A percentile compares a stretch with the other conserved stretches of the same genome.
phyloP scores from a whole-genome alignment of 2,888 invertebrate species.

The Gisinianus flammeolus region DNA sequence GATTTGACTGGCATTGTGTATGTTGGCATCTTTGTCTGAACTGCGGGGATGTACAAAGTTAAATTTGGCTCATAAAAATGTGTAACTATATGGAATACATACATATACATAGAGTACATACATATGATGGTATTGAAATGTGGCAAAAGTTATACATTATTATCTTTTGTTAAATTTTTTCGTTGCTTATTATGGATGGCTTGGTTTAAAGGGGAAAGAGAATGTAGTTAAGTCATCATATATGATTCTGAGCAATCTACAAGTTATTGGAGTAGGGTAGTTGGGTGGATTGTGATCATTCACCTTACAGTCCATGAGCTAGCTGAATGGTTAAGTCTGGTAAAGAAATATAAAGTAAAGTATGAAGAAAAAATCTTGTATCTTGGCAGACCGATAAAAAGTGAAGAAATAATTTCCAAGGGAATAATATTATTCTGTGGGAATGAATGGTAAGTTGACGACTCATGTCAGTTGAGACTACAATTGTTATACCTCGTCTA shows the following conservation, averaged over 20 bases:
- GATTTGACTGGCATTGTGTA: too few relatives aligned
- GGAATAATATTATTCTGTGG: neutral
- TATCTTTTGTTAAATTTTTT: too few relatives aligned
- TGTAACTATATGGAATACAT: too few relatives aligned
- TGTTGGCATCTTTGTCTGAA: too few relatives aligned
- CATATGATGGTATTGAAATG: too few relatives aligned
- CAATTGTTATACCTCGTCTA: too few relatives aligned
- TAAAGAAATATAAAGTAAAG: neutral
- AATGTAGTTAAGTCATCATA: neutral
- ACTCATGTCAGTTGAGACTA: too few relatives aligned
- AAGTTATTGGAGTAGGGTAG: slow-evolving; percentile 19
- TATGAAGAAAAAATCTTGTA: neutral
- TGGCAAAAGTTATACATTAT: too few relatives aligned
- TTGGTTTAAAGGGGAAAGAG: neutral
- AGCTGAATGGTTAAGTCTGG: too few relatives aligned
- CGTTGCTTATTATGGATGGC: neutral
- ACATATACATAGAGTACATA: too few relatives aligned
- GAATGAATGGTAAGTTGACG: slow-evolving; percentile 1
- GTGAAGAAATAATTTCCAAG: neutral
- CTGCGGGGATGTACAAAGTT: too few relatives aligned
- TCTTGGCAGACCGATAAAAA: neutral
- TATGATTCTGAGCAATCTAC: neutral
- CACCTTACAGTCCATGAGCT: neutral
- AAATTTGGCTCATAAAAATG: too few relatives aligned
- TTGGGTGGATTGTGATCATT: neutral